Conservation (phyloP, 2,113 vertebrate genomes). For the Petrocephalus microphthalmus region DNA sequence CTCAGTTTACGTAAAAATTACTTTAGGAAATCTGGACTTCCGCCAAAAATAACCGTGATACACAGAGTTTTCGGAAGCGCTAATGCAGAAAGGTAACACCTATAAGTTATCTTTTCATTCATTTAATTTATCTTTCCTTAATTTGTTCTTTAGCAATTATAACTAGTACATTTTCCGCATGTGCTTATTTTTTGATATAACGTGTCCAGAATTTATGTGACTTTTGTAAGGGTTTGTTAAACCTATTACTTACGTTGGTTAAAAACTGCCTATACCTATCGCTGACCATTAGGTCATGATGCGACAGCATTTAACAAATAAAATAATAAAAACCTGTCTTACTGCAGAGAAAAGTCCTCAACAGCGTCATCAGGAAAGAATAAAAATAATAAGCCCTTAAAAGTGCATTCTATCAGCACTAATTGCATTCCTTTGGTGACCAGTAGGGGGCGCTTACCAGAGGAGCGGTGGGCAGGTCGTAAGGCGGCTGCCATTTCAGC, state of each 20-base stretch:
- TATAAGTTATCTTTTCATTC: neutral
- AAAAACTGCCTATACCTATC: neutral
- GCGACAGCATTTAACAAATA: neutral
- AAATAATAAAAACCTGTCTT: neutral
- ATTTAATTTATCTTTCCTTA: neutral
- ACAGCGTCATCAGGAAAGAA: neutral
- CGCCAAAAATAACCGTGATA: neutral
- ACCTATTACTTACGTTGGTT: neutral
- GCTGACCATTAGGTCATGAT: neutral
- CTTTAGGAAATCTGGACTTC: neutral
- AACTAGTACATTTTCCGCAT: neutral
- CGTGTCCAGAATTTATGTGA: neutral
- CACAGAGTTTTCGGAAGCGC: too few species aligned
- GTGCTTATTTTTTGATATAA: neutral
- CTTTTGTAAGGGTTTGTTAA: neutral
- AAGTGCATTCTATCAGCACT: neutral
- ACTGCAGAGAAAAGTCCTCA: neutral
- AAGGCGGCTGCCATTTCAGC: constrained; percentile 93
- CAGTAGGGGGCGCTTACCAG: constrained; percentile 63
- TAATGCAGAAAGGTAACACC: neutral
- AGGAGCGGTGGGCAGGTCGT: constrained; percentile 72
- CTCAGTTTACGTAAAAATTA: neutral
- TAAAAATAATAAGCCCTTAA: neutral
- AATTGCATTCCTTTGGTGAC: neutral
- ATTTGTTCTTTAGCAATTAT: neutral